Conservation (phyloP, 2,797 vertebrate genomes). For the Pipistrellus nathusii region DNA sequence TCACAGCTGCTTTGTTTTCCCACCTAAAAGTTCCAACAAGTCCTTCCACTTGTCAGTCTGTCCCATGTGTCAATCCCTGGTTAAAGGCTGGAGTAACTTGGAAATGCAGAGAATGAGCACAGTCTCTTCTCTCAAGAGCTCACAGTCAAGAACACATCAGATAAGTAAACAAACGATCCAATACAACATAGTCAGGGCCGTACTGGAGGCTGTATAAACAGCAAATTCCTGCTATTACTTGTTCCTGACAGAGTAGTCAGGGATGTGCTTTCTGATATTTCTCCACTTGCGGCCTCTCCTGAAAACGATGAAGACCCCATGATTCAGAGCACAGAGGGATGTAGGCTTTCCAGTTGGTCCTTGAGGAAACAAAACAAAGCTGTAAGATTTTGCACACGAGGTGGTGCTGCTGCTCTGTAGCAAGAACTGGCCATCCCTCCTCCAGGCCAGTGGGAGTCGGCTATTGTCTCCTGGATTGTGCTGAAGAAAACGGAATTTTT, state of each 20-base stretch:
- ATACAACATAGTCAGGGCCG: fast-evolving
- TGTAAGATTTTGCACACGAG: conserved; percentile 67
- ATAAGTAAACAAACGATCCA: background rate
- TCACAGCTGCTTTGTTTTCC: background rate
- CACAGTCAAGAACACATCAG: background rate
- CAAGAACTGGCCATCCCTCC: background rate
- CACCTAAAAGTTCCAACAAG: background rate
- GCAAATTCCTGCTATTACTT: background rate
- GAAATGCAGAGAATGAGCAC: background rate
- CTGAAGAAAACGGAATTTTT: conserved; percentile 36
- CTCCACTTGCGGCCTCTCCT: background rate
- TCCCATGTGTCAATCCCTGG: background rate
- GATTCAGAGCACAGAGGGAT: background rate
- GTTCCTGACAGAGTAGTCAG: background rate
- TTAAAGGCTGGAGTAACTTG: background rate
- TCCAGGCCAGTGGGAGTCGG: fast-evolving
- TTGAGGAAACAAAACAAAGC: conserved; percentile 1
- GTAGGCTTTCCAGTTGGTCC: background rate
- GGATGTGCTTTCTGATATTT: background rate
- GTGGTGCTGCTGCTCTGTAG: conserved; percentile 75
- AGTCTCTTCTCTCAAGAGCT: background rate
- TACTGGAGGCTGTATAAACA: background rate
- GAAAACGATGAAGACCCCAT: background rate
- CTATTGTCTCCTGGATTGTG: background rate
- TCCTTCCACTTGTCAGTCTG: conserved; percentile 22